Percentiles rank a stretch among this genome's conserved stretches.
phyloP scores from a whole-genome alignment of 1,140 invertebrate species.

The Theocolax elegans region DNA sequence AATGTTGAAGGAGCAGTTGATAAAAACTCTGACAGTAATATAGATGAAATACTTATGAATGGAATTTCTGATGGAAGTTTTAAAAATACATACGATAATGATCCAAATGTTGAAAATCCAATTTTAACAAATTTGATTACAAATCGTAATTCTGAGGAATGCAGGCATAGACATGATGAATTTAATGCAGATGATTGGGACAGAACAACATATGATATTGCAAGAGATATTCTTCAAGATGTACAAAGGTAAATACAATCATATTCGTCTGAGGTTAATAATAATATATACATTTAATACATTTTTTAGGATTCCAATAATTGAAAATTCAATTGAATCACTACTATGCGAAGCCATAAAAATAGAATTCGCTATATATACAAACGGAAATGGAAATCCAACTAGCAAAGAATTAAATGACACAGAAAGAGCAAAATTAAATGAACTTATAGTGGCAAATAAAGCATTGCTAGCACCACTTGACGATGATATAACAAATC shows the following conservation, averaged over 20 bases:
- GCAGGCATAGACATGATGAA: constrained; percentile 35
- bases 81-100: neutral
- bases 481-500: constrained; percentile 80
- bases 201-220: constrained; percentile 62
- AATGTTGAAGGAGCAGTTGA: neutral
- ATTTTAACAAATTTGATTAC: constrained; percentile 63
- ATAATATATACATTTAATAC: neutral
- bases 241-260: constrained; percentile 68
- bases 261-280: neutral
- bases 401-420: constrained; percentile 81
- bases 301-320: constrained; percentile 59
- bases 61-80: constrained; percentile 20
- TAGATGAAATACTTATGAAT: neutral
- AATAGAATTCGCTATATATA: constrained; percentile 81
- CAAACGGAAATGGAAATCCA: constrained; percentile 70
- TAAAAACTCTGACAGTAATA: neutral
- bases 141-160: constrained; percentile 49
- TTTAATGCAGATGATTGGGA: constrained; percentile 40
- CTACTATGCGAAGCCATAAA: constrained; percentile 86
- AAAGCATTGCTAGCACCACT: constrained; percentile 84
- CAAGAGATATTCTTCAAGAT: constrained; percentile 74
- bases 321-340: constrained; percentile 78
- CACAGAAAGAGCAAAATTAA: constrained; percentile 82
- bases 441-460: constrained; percentile 85
- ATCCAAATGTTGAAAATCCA: constrained; percentile 53